Conservation (phyloP, 2,113 vertebrate species). For the Albula goreensis region DNA sequence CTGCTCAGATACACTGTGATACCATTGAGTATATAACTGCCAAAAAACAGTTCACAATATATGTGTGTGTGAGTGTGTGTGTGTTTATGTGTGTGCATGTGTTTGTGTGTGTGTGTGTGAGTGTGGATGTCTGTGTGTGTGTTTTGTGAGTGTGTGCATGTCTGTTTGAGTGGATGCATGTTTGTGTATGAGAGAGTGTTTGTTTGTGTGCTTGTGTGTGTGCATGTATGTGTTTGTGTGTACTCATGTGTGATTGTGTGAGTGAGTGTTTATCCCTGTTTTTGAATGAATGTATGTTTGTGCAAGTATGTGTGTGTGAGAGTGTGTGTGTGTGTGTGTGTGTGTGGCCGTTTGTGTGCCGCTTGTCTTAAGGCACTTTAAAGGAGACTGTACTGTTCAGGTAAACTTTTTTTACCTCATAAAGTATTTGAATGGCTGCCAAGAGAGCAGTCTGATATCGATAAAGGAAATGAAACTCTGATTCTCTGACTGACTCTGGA, state of each 20-base stretch:
- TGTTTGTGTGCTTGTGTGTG: slow-evolving; percentile 9
- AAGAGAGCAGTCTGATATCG: background rate
- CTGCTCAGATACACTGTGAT: too few species aligned
- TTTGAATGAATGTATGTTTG: too few species aligned
- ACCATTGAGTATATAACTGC: too few species aligned
- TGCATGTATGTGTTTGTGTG: background rate
- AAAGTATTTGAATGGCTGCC: background rate
- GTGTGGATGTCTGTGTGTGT: slow-evolving; percentile 30
- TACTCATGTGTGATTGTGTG: background rate
- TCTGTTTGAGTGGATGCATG: slow-evolving; percentile 14
- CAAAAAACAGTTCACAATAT: too few species aligned
- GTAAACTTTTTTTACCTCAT: background rate
- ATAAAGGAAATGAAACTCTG: background rate
- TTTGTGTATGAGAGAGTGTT: background rate
- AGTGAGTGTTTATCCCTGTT: too few species aligned
- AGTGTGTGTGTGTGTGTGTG: too few species aligned
- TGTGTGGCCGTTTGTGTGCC: too few species aligned
- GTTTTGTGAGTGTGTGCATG: slow-evolving; percentile 39
- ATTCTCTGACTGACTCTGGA: background rate
- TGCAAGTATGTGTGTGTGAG: too few species aligned
- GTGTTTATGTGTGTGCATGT: background rate
- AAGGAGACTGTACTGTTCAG: too few species aligned
- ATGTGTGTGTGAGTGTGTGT: too few species aligned
- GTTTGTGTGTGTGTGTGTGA: slow-evolving; percentile 19
- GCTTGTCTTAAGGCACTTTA: too few species aligned